A percentile compares a stretch with the other conserved stretches of the same genome.
phyloP scores from a whole-genome alignment of 2,113 vertebrate genomes.

The Dicentrarchus labrax region DNA sequence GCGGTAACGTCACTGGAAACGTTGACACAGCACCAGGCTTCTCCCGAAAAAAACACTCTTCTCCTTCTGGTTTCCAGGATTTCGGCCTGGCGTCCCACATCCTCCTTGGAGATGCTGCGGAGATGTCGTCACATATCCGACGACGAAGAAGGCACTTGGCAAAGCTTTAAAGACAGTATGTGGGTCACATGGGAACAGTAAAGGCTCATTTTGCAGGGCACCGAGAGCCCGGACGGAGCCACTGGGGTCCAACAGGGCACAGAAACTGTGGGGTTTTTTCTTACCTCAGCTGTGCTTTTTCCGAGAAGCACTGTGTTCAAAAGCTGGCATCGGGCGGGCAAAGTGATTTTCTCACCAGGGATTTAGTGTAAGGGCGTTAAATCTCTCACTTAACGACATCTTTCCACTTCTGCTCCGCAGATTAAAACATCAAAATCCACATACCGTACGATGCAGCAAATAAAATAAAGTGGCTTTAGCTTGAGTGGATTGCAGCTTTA shows the following conservation, averaged over 20 bases:
- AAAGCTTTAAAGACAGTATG: conserved; percentile 25
- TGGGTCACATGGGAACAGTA: conserved; percentile 53
- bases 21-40: conserved; percentile 65
- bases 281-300: conserved; percentile 61
- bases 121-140: conserved; percentile 47
- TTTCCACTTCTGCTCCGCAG: conserved; percentile 48
- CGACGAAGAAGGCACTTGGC: conserved; percentile 44
- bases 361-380: conserved; percentile 42
- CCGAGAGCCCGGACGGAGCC: conserved; percentile 20
- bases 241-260: conserved; percentile 8
- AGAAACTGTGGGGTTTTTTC: conserved; percentile 1
- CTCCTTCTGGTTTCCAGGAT: conserved; percentile 46
- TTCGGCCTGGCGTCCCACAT: conserved; percentile 47
- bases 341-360: conserved; percentile 60
- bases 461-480: conserved; percentile 30
- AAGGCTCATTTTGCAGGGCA: conserved; percentile 40
- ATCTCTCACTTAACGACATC: conserved; percentile 38
- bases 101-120: neutral
- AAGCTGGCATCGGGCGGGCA: conserved; percentile 9
- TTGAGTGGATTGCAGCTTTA: conserved; percentile 9
- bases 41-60: conserved; percentile 41
- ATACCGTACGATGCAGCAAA: neutral
- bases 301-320: conserved; percentile 43
- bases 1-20: conserved; percentile 76
- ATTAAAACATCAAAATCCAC: conserved; percentile 45